Evolutionary conservation across 35 echinoderm and acorn worm genomes (phyloP).

Genomic region (Hemicentrotus pulcherrimus): DNA sequence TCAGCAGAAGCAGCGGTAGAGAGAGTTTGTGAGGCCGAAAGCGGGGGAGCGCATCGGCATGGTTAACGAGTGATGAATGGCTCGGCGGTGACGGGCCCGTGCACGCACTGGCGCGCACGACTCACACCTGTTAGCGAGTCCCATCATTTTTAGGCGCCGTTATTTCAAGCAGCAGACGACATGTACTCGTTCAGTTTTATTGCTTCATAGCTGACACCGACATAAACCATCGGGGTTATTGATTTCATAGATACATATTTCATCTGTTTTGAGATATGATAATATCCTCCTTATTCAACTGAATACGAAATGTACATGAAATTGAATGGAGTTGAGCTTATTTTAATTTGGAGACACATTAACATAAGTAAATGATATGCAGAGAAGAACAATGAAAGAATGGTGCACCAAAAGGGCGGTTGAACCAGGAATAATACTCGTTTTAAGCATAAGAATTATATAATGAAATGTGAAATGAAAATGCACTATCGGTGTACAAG

Average conservation of each 20-base stretch:
- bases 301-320: no score
- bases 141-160: not conserved
- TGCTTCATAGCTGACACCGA: not conserved
- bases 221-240: not conserved
- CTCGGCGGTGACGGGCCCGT: not conserved
- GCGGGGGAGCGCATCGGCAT: constrained; percentile 12
- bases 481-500: no score
- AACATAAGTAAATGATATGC: not conserved
- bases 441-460: no score
- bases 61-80: constrained; percentile 28
- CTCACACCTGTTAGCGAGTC: constrained; percentile 22
- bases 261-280: not conserved
- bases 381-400: not conserved
- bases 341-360: not conserved
- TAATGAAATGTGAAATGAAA: no score
- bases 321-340: not conserved
- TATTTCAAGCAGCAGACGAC: not conserved
- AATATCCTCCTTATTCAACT: not conserved
- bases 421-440: not conserved
- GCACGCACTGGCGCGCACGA: constrained; percentile 38
- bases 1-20: not conserved
- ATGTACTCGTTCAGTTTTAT: not conserved
- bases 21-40: not conserved
- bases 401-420: not conserved
- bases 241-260: not conserved